Evolutionary conservation across 2,888 invertebrate genomes (phyloP).

Genomic region (Eristalis arbustorum): DNA sequence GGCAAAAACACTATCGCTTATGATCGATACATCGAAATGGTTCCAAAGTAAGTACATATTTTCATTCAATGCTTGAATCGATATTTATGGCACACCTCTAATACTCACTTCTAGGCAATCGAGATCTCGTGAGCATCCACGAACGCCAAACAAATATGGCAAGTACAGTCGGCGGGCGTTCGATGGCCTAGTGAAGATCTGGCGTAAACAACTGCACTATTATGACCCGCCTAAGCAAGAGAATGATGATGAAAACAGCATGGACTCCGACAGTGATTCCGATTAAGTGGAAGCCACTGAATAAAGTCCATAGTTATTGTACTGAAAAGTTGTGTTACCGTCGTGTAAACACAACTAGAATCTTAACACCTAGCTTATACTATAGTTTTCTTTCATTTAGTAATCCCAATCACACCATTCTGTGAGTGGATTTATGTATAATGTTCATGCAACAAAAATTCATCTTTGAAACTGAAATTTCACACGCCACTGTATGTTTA

Average conservation of each 20-base stretch:
- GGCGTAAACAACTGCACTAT: conserved; percentile 91
- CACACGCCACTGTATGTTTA: not conserved
- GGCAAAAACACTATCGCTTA: conserved; percentile 96
- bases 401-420: not conserved
- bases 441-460: not conserved
- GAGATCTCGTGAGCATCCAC: conserved; percentile 88
- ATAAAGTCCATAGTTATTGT: not conserved
- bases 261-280: conserved; percentile 59
- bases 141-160: conserved; percentile 92
- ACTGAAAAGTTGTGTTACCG: not conserved
- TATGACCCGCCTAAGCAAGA: conserved; percentile 84
- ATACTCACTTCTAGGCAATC: conserved; percentile 81
- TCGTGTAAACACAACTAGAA: not conserved
- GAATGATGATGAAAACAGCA: conserved; percentile 15
- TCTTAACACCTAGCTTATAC: not conserved
- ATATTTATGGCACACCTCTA: not conserved
- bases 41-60: conserved; percentile 84
- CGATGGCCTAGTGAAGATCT: conserved; percentile 93
- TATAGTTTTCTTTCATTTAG: not conserved
- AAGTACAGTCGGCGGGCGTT: conserved; percentile 96
- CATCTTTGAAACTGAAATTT: not conserved
- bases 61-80: not conserved
- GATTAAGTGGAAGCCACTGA: conserved; percentile 16
- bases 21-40: conserved; percentile 85
- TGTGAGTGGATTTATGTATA: not conserved